A percentile compares a stretch with the other conserved stretches of the same genome.
Evolutionary conservation across 1,140 invertebrate species (phyloP).

Genomic region (Brachionus paranguensis): DNA sequence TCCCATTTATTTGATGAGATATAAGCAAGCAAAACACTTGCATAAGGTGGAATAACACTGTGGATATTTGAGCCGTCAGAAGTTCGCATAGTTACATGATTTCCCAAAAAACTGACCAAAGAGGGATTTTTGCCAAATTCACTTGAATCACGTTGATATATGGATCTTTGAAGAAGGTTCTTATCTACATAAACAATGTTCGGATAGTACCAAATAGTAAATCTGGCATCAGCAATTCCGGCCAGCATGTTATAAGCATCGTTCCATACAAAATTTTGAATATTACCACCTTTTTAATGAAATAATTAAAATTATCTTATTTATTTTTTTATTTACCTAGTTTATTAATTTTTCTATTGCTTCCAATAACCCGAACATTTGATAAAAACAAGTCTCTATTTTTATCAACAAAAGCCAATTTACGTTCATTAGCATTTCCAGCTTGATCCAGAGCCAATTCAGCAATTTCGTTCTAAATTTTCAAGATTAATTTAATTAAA

Average conservation of each 20-base stretch:
- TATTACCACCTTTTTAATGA: slow-evolving; percentile 57
- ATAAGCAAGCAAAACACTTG: slow-evolving; percentile 63
- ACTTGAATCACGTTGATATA: slow-evolving; percentile 62
- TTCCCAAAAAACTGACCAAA: slow-evolving; percentile 70
- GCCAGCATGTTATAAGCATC: slow-evolving; percentile 74
- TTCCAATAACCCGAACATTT: neutral
- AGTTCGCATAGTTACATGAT: slow-evolving; percentile 67
- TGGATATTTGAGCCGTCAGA: slow-evolving; percentile 66
- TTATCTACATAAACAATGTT: slow-evolving; percentile 68
- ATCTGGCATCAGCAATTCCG: slow-evolving; percentile 69
- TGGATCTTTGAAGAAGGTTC: slow-evolving; percentile 64
- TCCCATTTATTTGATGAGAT: slow-evolving; percentile 65
- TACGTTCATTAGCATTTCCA: slow-evolving; percentile 64
- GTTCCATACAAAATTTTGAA: slow-evolving; percentile 74
- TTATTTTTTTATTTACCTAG: slow-evolving; percentile 41
- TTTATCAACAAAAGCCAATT: slow-evolving; percentile 71
- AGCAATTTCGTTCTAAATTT: slow-evolving; percentile 64
- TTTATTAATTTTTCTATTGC: slow-evolving; percentile 6
- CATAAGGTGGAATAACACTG: slow-evolving; percentile 64
- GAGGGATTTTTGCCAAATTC: slow-evolving; percentile 74
- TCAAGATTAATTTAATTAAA: neutral
- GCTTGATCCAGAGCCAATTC: slow-evolving; percentile 72
- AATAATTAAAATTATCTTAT: slow-evolving; percentile 57
- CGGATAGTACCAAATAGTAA: slow-evolving; percentile 81
- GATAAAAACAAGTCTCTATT: slow-evolving; percentile 65